Evolutionary conservation across 2,797 vertebrate genomes (phyloP).

Genomic region (Natrix natrix): DNA sequence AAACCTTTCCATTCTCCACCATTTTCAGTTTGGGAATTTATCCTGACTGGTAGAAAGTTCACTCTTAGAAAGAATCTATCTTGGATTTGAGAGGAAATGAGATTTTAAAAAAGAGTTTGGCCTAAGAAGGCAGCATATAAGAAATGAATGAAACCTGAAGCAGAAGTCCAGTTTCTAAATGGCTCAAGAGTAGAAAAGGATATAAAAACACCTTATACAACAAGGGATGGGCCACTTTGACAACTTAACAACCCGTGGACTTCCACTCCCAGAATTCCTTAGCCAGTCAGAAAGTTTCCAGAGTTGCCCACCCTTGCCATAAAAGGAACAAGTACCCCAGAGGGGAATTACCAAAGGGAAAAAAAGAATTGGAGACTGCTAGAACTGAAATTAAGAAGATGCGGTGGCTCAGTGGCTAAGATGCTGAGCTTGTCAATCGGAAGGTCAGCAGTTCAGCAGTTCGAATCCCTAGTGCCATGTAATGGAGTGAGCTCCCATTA

Average conservation of each 20-base stretch:
- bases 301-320: not conserved
- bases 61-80: not conserved
- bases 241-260: not conserved
- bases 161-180: not conserved
- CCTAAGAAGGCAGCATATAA: not conserved
- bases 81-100: not conserved
- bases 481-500: too few relatives aligned
- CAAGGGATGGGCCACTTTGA: not conserved
- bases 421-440: too few relatives aligned
- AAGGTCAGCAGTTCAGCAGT: too few relatives aligned
- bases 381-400: not conserved
- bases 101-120: not conserved
- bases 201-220: not conserved
- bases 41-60: not conserved
- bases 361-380: not conserved
- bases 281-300: not conserved
- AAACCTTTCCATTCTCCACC: not conserved
- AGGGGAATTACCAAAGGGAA: not conserved
- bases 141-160: not conserved
- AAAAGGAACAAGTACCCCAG: not conserved
- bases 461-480: too few relatives aligned
- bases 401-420: too few relatives aligned
- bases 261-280: not conserved
- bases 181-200: not conserved
- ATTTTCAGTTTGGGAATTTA: not conserved